phyloP scores from a whole-genome alignment of 2,888 invertebrate genomes.

The Platynereis dumerilii region DNA sequence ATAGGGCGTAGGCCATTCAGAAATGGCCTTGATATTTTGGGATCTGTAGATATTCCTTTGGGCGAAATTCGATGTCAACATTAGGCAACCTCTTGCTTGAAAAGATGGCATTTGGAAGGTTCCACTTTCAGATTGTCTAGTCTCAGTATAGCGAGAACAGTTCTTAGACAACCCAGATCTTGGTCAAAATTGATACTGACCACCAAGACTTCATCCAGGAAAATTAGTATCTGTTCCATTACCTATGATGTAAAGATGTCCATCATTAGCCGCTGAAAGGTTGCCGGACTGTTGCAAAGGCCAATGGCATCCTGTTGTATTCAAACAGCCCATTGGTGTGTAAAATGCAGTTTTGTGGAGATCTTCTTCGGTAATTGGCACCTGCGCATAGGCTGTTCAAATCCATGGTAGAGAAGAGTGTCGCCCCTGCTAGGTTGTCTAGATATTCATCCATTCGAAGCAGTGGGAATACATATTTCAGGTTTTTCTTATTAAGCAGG shows the following conservation, averaged over 20 bases:
- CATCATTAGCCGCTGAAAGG: constrained; percentile 10
- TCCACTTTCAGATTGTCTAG: constrained; percentile 22
- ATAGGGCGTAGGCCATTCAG: constrained; percentile 30
- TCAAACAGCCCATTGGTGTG: neutral
- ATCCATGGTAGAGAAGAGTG: constrained; percentile 7
- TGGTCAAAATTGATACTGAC: neutral
- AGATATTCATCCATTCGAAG: neutral
- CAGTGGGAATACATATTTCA: neutral
- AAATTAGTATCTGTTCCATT: neutral
- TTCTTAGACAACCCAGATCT: neutral
- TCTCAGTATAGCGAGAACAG: neutral
- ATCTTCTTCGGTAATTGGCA: constrained; percentile 6
- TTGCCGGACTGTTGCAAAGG: constrained; percentile 1
- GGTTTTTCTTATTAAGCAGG: neutral
- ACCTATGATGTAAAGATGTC: neutral
- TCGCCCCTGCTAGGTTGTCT: constrained; percentile 1
- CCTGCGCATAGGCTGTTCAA: constrained; percentile 8
- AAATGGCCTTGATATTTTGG: constrained; percentile 22
- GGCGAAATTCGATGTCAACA: constrained; percentile 9
- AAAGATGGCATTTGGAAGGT: constrained; percentile 34
- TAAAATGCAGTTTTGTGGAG: constrained; percentile 14
- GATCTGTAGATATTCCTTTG: neutral
- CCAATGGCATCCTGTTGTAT: constrained; percentile 15
- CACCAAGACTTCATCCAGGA: constrained; percentile 14
- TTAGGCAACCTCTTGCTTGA: neutral